Conservation (phyloP, 2,888 invertebrate species). For the Torymus auratus region DNA sequence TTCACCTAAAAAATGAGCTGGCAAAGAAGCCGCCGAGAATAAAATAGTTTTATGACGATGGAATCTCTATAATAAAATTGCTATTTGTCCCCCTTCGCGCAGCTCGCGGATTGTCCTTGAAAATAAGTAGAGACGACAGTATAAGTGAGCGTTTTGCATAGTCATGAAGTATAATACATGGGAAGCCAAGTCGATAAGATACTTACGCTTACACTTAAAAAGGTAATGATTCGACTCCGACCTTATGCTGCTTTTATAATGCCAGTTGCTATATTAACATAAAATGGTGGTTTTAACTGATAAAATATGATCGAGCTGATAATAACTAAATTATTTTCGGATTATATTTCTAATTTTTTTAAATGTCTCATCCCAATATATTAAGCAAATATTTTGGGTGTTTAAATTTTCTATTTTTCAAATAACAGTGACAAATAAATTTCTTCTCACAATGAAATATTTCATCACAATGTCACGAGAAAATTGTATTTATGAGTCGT, state of each 20-base stretch:
- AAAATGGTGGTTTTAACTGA: too few relatives aligned
- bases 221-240: neutral
- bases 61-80: slow-evolving; percentile 52
- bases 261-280: neutral
- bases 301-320: too few relatives aligned
- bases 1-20: slow-evolving; percentile 16
- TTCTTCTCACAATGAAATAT: too few relatives aligned
- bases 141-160: slow-evolving; percentile 54
- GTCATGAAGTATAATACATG: slow-evolving; percentile 32
- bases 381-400: too few relatives aligned
- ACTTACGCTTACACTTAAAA: slow-evolving; percentile 18
- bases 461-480: too few relatives aligned
- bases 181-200: slow-evolving; percentile 51
- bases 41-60: slow-evolving; percentile 25
- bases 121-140: slow-evolving; percentile 60
- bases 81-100: slow-evolving; percentile 60
- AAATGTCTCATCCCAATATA: too few relatives aligned
- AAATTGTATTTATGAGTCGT: too few relatives aligned
- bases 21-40: slow-evolving; percentile 1
- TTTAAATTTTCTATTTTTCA: too few relatives aligned
- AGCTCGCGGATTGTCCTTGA: slow-evolving; percentile 59
- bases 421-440: too few relatives aligned
- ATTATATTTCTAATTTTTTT: too few relatives aligned
- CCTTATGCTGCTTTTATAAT: neutral
- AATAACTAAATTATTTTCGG: too few relatives aligned